phyloP scores from a whole-genome alignment of 2,888 invertebrate species.

The Dioctria rufipes region DNA sequence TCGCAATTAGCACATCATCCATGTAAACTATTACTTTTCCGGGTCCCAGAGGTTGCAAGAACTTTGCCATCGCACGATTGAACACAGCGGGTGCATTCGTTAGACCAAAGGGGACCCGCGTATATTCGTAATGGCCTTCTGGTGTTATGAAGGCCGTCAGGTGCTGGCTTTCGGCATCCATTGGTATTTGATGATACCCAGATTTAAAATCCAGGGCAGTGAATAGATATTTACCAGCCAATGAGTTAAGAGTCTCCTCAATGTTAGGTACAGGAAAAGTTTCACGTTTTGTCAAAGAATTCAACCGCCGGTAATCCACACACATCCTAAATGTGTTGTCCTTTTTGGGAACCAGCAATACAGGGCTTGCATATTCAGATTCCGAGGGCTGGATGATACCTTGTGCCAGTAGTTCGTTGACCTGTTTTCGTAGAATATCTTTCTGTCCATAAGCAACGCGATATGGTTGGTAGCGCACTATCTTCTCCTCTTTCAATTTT shows the following conservation, averaged over 20 bases:
- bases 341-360: slow-evolving; percentile 59
- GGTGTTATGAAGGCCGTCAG: slow-evolving; percentile 68
- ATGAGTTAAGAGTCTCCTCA: slow-evolving; percentile 65
- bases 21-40: slow-evolving; percentile 12
- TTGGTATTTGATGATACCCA: slow-evolving; percentile 66
- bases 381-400: slow-evolving; percentile 61
- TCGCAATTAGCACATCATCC: slow-evolving; percentile 4
- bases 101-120: slow-evolving; percentile 16
- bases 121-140: slow-evolving; percentile 62
- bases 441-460: no score
- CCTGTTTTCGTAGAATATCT: not conserved
- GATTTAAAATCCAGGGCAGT: slow-evolving; percentile 52
- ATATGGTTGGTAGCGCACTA: no score
- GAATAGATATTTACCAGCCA: slow-evolving; percentile 59
- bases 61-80: not conserved
- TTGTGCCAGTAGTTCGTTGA: slow-evolving; percentile 61
- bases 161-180: slow-evolving; percentile 62
- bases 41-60: not conserved
- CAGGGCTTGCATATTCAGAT: slow-evolving; percentile 63
- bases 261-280: slow-evolving; percentile 65
- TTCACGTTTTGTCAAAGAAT: slow-evolving; percentile 64
- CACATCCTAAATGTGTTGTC: slow-evolving; percentile 60
- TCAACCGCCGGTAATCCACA: slow-evolving; percentile 66
- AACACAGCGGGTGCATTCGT: not conserved
- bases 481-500: no score